Conservation (phyloP, 2,113 vertebrate species). For the Gallinago undulata region DNA sequence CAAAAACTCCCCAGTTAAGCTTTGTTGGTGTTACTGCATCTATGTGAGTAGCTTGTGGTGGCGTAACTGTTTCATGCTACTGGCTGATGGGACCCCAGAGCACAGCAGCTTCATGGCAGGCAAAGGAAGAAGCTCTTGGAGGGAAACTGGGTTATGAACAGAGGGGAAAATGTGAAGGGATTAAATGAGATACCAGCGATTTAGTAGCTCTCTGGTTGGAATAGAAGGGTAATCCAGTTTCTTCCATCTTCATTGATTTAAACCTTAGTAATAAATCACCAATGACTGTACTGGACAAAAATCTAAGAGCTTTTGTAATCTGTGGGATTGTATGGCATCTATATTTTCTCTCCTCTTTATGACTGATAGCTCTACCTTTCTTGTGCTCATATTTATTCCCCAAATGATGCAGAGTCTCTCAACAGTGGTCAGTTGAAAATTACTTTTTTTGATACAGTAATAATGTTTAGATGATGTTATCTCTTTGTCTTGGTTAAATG, state of each 20-base stretch:
- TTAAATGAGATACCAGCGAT: not conserved
- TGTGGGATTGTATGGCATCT: not conserved
- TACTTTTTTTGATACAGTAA: not conserved
- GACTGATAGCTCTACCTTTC: not conserved
- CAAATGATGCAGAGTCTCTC: not conserved
- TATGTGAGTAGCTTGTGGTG: not conserved
- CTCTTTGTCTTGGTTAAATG: constrained; percentile 43
- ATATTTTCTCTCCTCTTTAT: not conserved
- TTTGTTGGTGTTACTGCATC: not conserved
- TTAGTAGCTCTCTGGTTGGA: not conserved
- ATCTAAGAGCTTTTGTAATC: not conserved
- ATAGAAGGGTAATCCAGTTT: not conserved
- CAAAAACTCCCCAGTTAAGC: not conserved
- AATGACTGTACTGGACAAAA: not conserved
- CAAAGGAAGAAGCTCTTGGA: not conserved
- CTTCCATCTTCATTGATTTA: not conserved
- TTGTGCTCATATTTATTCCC: not conserved
- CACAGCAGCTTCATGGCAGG: not conserved
- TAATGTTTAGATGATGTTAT: not conserved
- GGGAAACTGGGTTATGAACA: not conserved
- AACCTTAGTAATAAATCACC: not conserved
- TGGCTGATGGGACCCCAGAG: not conserved
- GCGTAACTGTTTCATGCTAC: not conserved
- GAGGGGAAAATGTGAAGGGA: not conserved
- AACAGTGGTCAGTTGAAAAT: not conserved